Percentiles rank a stretch among this genome's conserved stretches.
Evolutionary conservation across 2,888 invertebrate genomes (phyloP).

Genomic region (Nomada ruficornis): DNA sequence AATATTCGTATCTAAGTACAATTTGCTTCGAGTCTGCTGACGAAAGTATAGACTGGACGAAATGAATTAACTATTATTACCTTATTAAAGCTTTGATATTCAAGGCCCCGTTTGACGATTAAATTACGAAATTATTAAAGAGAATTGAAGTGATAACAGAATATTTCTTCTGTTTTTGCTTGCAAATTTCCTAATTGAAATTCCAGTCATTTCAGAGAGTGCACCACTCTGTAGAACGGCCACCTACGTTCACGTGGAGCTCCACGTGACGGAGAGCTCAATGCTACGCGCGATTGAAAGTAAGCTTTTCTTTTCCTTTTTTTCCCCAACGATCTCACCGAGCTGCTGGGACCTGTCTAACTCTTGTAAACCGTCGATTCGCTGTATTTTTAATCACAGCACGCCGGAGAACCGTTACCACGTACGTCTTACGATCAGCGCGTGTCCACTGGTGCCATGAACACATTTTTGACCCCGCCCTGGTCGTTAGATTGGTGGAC

Average conservation of each 20-base stretch:
- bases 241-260: slow-evolving; percentile 82
- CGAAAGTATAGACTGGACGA: too few species aligned
- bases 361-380: slow-evolving; percentile 54
- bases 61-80: too few species aligned
- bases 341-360: slow-evolving; percentile 19
- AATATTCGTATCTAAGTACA: too few species aligned
- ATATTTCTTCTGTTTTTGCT: background rate
- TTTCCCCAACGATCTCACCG: slow-evolving; percentile 21
- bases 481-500: background rate
- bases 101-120: too few species aligned
- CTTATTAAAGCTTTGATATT: too few species aligned
- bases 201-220: slow-evolving; percentile 23
- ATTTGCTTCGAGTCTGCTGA: too few species aligned
- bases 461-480: slow-evolving; percentile 5
- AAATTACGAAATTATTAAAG: background rate
- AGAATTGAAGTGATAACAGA: background rate
- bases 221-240: slow-evolving; percentile 30
- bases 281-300: slow-evolving; percentile 74
- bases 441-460: slow-evolving; percentile 27
- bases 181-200: slow-evolving; percentile 38
- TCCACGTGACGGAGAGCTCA: slow-evolving; percentile 81
- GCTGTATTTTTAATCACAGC: slow-evolving; percentile 54
- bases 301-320: slow-evolving; percentile 67
- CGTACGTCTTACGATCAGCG: slow-evolving; percentile 15
- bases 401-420: slow-evolving; percentile 53